Conservation (phyloP, 2,888 invertebrate genomes). For the Bombylius major region DNA sequence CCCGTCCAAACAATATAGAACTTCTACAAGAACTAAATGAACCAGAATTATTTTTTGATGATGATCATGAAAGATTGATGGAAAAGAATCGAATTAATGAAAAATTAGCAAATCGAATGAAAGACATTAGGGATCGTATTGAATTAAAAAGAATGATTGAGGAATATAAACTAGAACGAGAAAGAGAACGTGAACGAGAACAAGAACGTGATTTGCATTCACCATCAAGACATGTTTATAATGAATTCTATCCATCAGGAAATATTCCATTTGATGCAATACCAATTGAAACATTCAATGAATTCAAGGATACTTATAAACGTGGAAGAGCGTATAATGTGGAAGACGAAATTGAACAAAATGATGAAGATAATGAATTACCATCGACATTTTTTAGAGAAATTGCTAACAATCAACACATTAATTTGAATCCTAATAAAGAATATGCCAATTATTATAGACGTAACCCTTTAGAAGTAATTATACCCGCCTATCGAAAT, state of each 20-base stretch:
- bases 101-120: constrained; percentile 21
- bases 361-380: constrained; percentile 31
- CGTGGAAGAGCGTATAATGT: constrained; percentile 13
- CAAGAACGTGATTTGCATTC: not conserved
- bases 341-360: constrained; percentile 15
- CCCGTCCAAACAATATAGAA: not conserved
- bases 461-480: constrained; percentile 10
- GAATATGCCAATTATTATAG: not conserved
- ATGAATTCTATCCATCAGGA: constrained; percentile 4
- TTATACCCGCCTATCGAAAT: constrained; percentile 10
- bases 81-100: constrained; percentile 21
- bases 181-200: not conserved
- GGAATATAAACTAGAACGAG: constrained; percentile 15
- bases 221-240: constrained; percentile 6
- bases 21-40: not conserved
- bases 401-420: constrained; percentile 37
- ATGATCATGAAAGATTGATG: constrained; percentile 23
- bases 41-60: constrained; percentile 16
- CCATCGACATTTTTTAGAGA: constrained; percentile 34
- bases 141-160: constrained; percentile 30
- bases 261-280: not conserved
- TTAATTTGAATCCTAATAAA: constrained; percentile 1
- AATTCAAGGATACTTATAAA: constrained; percentile 37
- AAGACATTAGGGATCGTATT: constrained; percentile 25
- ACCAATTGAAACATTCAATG: constrained; percentile 12